Percentiles rank a stretch among this genome's conserved stretches.
These are phyloP conservation scores for Drosophila siamana DNA, from an alignment of 2,888 invertebrate species.

Conservation along the genomic window DNA sequence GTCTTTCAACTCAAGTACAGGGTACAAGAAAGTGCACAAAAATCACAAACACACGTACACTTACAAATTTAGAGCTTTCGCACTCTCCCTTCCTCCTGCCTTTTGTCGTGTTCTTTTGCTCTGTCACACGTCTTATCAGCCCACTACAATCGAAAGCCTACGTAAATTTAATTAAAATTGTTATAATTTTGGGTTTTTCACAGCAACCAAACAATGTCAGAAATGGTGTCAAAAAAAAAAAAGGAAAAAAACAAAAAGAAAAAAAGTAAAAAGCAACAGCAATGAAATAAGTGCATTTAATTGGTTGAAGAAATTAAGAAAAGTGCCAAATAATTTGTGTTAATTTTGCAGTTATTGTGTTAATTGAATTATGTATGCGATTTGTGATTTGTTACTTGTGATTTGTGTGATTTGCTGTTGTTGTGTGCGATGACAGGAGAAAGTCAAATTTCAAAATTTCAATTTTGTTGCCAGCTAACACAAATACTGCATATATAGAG, in stretches of 20 bases:
- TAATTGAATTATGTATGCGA: conserved; percentile 49
- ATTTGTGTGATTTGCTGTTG: not conserved
- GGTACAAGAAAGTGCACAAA: not conserved
- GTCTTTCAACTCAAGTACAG: conserved; percentile 5
- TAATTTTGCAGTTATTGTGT: conserved; percentile 46
- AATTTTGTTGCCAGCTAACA: conserved; percentile 13
- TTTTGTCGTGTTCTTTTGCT: too few species aligned
- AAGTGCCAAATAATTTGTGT: conserved; percentile 35
- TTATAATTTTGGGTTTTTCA: not conserved
- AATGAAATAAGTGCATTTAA: conserved; percentile 36
- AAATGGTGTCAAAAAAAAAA: conserved; percentile 5
- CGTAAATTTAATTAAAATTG: conserved; percentile 10
- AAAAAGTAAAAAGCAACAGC: too few species aligned
- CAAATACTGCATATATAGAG: conserved; percentile 5
- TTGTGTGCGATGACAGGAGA: conserved; percentile 25
- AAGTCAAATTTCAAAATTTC: conserved; percentile 43
- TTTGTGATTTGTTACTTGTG: conserved; percentile 10
- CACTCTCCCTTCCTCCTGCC: too few species aligned
- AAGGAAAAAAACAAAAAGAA: not conserved
- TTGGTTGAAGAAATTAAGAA: conserved; percentile 23
- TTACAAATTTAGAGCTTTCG: too few species aligned
- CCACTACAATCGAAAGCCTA: conserved; percentile 1
- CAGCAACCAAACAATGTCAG: conserved; percentile 21
- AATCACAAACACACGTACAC: too few species aligned
- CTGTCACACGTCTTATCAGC: not conserved